These are phyloP conservation scores for Perodicticus potto DNA, from an alignment of 2,797 vertebrate genomes.

Conservation along the genomic window DNA sequence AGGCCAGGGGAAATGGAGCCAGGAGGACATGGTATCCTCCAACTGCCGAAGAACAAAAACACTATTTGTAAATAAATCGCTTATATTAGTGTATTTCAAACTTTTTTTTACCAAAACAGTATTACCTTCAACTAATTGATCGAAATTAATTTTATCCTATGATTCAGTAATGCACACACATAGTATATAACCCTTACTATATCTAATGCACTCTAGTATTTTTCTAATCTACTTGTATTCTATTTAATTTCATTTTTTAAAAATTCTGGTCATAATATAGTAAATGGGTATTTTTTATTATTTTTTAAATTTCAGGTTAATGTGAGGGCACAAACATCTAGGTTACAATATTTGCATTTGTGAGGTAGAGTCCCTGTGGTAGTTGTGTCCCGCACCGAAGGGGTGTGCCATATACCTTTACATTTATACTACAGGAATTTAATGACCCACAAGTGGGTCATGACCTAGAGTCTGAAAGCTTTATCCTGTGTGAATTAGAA, in stretches of 20 bases:
- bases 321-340: no score
- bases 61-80: background rate
- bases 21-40: background rate
- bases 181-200: background rate
- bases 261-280: background rate
- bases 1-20: background rate
- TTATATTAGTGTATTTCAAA: background rate
- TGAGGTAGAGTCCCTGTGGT: no score
- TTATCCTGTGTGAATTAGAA: conserved; percentile 3
- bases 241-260: background rate
- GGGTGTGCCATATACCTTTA: no score
- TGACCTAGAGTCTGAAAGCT: conserved; percentile 42
- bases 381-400: no score
- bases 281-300: background rate
- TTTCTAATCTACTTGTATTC: conserved; percentile 3
- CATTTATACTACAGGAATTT: background rate
- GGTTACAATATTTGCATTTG: no score
- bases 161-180: background rate
- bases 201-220: background rate
- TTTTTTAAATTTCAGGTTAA: no score
- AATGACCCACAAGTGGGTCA: background rate
- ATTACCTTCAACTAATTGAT: no score
- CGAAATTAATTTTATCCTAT: conserved; percentile 22
- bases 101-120: background rate
- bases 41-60: background rate